Evolutionary conservation across 2,888 invertebrate species (phyloP).

Genomic region (Cosmia pyralina): DNA sequence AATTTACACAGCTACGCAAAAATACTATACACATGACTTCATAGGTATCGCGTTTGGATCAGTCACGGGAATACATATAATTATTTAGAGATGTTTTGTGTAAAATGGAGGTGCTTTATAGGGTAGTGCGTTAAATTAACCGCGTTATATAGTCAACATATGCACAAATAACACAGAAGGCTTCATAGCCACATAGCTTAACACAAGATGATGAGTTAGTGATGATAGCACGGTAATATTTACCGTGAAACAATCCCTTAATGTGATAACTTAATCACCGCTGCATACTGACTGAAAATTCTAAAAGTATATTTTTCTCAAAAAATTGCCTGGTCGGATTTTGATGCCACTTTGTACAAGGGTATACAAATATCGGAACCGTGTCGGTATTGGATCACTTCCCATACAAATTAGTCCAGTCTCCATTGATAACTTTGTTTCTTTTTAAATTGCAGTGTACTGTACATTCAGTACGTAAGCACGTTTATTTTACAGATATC

Average conservation of each 20-base stretch:
- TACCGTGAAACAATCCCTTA: background rate
- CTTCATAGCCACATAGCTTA: background rate
- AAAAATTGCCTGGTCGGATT: too few relatives aligned
- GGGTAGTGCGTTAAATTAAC: slow-evolving; percentile 9
- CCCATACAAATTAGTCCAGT: too few relatives aligned
- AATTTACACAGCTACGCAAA: slow-evolving; percentile 9
- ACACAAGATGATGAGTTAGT: background rate
- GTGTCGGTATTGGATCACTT: too few relatives aligned
- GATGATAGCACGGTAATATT: slow-evolving; percentile 7
- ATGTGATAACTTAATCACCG: too few relatives aligned
- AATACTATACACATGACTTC: slow-evolving; percentile 7
- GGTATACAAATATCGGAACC: too few relatives aligned
- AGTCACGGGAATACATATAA: background rate
- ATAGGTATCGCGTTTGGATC: slow-evolving; percentile 2
- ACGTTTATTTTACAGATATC: background rate
- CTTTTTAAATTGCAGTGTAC: background rate
- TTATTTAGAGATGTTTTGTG: background rate
- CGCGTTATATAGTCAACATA: background rate
- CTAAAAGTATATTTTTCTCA: too few relatives aligned
- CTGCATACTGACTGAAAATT: too few relatives aligned
- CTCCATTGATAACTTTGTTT: too few relatives aligned
- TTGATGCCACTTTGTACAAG: too few relatives aligned
- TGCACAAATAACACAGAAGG: slow-evolving; percentile 4
- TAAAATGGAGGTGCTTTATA: background rate
- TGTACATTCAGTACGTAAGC: too few relatives aligned